A percentile compares a stretch with the other conserved stretches of the same genome.
phyloP scores from a whole-genome alignment of 64 coral and sea anemone species.

The Platygyra sinensis region DNA sequence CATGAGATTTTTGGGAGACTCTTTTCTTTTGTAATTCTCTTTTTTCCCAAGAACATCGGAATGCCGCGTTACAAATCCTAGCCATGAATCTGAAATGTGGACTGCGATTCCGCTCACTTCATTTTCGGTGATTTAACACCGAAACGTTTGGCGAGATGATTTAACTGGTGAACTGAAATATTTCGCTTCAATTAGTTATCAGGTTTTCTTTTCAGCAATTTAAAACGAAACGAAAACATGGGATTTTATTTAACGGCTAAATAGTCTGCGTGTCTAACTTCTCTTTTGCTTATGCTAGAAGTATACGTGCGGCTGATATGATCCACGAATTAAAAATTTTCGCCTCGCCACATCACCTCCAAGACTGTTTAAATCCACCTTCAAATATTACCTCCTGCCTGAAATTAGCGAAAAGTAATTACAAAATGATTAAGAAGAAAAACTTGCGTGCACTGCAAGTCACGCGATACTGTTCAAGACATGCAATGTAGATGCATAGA shows the following conservation, averaged over 20 bases:
- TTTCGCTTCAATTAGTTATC: no score
- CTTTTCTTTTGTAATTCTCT: no score
- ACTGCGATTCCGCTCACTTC: no score
- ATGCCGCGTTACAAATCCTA: no score
- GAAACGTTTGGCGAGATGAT: no score
- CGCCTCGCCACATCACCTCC: no score
- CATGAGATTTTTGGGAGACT: no score
- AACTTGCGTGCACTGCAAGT: neutral
- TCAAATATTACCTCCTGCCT: slow-evolving; percentile 20
- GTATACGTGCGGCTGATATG: neutral
- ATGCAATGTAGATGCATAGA: neutral
- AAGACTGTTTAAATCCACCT: slow-evolving; percentile 1
- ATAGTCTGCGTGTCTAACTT: neutral
- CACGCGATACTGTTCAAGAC: neutral
- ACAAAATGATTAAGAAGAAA: neutral
- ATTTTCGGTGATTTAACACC: no score
- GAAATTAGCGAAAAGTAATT: neutral
- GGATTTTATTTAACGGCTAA: neutral
- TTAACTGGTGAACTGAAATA: no score
- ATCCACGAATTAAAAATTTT: neutral
- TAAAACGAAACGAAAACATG: neutral
- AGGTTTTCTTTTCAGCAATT: neutral
- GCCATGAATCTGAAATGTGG: no score
- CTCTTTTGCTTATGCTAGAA: neutral
- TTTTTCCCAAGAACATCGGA: no score